These are phyloP conservation scores for Sarcophaga carnaria DNA, from an alignment of 2,888 invertebrate species.

Conservation along the genomic window DNA sequence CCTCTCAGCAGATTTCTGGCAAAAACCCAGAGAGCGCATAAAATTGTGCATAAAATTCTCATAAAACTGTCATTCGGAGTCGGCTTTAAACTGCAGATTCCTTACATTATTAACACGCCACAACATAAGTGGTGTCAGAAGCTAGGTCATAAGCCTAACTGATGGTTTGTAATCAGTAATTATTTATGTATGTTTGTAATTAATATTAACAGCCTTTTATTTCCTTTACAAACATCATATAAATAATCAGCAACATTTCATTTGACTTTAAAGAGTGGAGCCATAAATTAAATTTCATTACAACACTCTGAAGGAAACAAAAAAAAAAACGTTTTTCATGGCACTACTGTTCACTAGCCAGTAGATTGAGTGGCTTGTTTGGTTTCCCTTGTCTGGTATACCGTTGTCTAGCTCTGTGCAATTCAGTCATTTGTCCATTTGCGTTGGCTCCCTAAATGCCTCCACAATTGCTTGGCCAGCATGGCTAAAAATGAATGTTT, in stretches of 20 bases:
- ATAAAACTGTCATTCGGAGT: no score
- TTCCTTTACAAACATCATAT: conserved; percentile 58
- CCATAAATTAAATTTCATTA: conserved; percentile 66
- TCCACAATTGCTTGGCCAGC: neutral
- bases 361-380: conserved; percentile 4
- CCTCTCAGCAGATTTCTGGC: no score
- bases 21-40: no score
- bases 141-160: no score
- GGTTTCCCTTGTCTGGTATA: conserved; percentile 24
- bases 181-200: conserved; percentile 36
- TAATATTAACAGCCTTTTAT: conserved; percentile 56
- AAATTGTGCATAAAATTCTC: no score
- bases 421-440: conserved; percentile 49
- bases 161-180: no score
- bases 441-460: neutral
- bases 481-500: neutral
- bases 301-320: conserved; percentile 40
- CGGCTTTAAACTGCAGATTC: no score
- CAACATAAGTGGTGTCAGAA: no score
- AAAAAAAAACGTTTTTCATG: neutral
- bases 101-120: no score
- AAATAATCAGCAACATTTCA: conserved; percentile 64
- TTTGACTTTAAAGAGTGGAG: conserved; percentile 55
- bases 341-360: conserved; percentile 34
- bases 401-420: conserved; percentile 37